A percentile compares a stretch with the other conserved stretches of the same genome.
Evolutionary conservation across 2,888 invertebrate species (phyloP).

Genomic region (Empis livida): DNA sequence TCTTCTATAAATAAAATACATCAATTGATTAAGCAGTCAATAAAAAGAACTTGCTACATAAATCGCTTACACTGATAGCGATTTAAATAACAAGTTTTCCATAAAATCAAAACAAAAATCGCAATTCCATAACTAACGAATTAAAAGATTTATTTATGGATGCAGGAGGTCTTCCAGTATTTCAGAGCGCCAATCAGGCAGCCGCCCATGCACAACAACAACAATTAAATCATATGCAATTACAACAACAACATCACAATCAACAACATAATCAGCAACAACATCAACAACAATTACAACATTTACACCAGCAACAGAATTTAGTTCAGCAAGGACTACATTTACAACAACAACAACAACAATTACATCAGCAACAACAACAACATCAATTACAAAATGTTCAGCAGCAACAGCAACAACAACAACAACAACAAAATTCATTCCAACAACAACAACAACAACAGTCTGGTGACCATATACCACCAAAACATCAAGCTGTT

Average conservation of each 20-base stretch:
- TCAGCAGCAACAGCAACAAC: slow-evolving; percentile 19
- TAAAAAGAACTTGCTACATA: too few relatives aligned
- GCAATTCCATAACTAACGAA: slow-evolving; percentile 11
- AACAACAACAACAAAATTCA: slow-evolving; percentile 21
- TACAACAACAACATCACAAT: slow-evolving; percentile 23
- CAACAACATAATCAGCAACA: slow-evolving; percentile 41
- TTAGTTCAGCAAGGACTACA: slow-evolving; percentile 11
- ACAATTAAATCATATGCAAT: slow-evolving; percentile 21
- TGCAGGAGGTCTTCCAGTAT: slow-evolving; percentile 38
- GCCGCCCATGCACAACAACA: slow-evolving; percentile 29
- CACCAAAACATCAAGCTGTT: slow-evolving; percentile 71
- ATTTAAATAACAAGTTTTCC: background rate
- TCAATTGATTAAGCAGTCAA: slow-evolving; percentile 3
- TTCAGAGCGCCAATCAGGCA: slow-evolving; percentile 38
- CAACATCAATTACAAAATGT: slow-evolving; percentile 14
- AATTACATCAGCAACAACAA: slow-evolving; percentile 15
- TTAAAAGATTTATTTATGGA: slow-evolving; percentile 35
- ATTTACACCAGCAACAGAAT: slow-evolving; percentile 27
- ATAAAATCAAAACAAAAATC: slow-evolving; percentile 1
- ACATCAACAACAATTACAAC: slow-evolving; percentile 44
- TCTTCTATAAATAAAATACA: background rate
- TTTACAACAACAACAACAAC: slow-evolving; percentile 17
- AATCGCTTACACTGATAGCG: too few relatives aligned
- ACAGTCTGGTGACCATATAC: slow-evolving; percentile 45
- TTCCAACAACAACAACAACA: slow-evolving; percentile 20